Conservation (phyloP, 2,888 invertebrate genomes). For the Tridacna crocea region DNA sequence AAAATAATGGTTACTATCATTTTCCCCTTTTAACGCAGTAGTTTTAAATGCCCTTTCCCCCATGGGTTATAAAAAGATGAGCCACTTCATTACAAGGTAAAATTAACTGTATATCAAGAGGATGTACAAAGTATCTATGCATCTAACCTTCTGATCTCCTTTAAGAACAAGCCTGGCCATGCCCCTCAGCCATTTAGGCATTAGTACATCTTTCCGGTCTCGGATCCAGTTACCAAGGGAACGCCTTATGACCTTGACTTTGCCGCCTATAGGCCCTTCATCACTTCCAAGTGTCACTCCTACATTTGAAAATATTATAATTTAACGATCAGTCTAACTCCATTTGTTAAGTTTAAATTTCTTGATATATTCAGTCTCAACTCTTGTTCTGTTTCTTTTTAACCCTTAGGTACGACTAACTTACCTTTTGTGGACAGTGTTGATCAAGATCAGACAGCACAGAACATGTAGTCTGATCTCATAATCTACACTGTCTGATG, state of each 20-base stretch:
- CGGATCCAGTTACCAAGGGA: conserved; percentile 87
- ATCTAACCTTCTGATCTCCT: conserved; percentile 83
- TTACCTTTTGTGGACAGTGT: too few species aligned
- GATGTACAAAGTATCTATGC: not conserved
- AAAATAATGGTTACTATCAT: too few species aligned
- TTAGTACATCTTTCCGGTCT: conserved; percentile 87
- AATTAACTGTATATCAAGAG: not conserved
- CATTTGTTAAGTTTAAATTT: too few species aligned
- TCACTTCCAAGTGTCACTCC: conserved; percentile 79
- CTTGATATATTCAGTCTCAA: too few species aligned
- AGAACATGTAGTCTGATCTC: too few species aligned
- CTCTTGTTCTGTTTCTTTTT: too few species aligned
- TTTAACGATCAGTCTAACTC: not conserved
- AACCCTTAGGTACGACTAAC: too few species aligned
- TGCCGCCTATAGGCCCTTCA: conserved; percentile 76
- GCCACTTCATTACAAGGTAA: not conserved
- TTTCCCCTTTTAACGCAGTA: too few species aligned
- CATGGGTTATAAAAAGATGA: too few species aligned
- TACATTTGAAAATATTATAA: conserved; percentile 36
- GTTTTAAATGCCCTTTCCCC: too few species aligned
- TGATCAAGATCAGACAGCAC: too few species aligned
- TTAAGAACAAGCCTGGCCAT: conserved; percentile 88
- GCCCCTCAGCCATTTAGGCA: conserved; percentile 91
- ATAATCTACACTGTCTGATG: too few species aligned
- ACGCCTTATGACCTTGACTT: conserved; percentile 61